Base-by-base conservation (phyloP, 2,888 invertebrate species). In the Morpho deidamia region DNA sequence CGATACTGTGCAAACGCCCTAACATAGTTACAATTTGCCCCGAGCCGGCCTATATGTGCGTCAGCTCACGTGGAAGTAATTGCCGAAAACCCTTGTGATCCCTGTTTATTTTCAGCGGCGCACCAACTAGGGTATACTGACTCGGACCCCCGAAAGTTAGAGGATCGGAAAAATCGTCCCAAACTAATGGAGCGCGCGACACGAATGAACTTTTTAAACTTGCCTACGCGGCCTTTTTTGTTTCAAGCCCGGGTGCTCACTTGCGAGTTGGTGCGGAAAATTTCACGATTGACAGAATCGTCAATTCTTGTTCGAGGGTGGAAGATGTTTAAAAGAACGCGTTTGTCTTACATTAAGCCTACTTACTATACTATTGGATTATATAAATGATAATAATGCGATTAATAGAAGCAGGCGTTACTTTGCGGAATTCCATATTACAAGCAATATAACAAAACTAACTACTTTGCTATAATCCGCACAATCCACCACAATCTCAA, bases 141-240 rank as follows among this genome's bases (percentile, higher is more conserved):
- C 66, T 65, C 68, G 58, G n/a, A 63, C 67, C 66, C 69, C 72
- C 68, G 55, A 70, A 77, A 71, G 71, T 79, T 73, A 66, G 70
- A 70, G 75, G 75, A 70, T 70, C 67, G 76, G 76, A 78, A 78
- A 82, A 81, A 77, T 73, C 70, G 55, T 69, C 72, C 76, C 70
- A 61, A 78, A 76, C 82, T 84, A 86, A 86, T 86, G 84, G 83
- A 79, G 71, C 80, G 78, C 63, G 68, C 67, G 68, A 71, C 67
- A 65, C 62, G 73, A 73, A 74, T 77, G 78, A 81, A 83, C 82
- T 83, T 81, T 23, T 76, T 71, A 74, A 82, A 83, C 72, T 64
- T 61, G 54, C 55, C 58, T 44, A 55, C 51, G 57, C 45, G 53
- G 58, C 58, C 52, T 53, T 59, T 23, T 58, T 55, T 60, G 44